These are phyloP conservation scores for Varecia variegata DNA, from an alignment of 2,797 vertebrate species.

Conservation along the genomic window DNA sequence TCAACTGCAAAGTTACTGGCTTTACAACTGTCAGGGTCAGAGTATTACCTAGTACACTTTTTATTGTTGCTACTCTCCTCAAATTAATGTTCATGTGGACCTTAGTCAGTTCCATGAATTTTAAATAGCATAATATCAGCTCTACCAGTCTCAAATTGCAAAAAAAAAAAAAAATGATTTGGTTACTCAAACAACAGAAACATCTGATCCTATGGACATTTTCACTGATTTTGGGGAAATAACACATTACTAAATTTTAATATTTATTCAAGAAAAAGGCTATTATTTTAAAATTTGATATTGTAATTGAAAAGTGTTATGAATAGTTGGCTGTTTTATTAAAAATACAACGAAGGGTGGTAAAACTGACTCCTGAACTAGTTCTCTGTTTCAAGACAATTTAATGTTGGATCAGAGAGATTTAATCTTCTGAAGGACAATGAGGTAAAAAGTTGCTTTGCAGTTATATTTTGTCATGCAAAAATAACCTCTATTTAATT, in stretches of 20 bases:
- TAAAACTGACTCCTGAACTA: constrained; percentile 38
- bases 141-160: neutral
- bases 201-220: neutral
- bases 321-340: constrained; percentile 13
- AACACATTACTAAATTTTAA: neutral
- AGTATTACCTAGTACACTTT: neutral
- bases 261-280: constrained; percentile 46
- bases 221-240: constrained; percentile 46
- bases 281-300: constrained; percentile 50
- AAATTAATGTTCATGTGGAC: neutral
- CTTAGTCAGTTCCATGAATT: constrained; percentile 1
- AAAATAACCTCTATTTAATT: constrained; percentile 48
- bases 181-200: constrained; percentile 17
- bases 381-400: constrained; percentile 25
- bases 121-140: constrained; percentile 3
- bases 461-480: constrained; percentile 55
- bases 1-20: constrained; percentile 19
- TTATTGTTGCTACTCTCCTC: neutral
- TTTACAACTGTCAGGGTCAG: neutral
- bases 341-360: constrained; percentile 7
- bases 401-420: constrained; percentile 16
- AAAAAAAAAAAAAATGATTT: neutral
- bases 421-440: constrained; percentile 46
- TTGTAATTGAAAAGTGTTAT: constrained; percentile 27
- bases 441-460: constrained; percentile 40